Conservation (phyloP, 2,797 vertebrate species). For the Enteromius afrohamiltoni region DNA sequence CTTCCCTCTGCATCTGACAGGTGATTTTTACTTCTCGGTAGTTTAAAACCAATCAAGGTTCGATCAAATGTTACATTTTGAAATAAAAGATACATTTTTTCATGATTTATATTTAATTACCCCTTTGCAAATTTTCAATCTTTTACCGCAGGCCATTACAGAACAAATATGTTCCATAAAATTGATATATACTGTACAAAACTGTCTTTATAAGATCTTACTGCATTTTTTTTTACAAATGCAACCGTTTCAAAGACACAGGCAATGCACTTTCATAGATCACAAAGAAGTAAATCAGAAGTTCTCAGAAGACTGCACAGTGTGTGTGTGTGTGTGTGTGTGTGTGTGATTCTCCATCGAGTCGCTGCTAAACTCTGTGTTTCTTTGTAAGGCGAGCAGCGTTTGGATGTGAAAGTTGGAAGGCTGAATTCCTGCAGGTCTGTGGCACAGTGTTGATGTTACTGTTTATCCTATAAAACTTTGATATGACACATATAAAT, state of each 20-base stretch:
- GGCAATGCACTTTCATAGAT: neutral
- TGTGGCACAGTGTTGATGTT: slow-evolving; percentile 65
- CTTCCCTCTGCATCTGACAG: neutral
- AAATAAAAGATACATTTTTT: neutral
- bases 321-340: neutral
- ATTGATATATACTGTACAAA: neutral
- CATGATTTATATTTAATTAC: neutral
- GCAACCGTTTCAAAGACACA: neutral
- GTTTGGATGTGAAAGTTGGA: slow-evolving; percentile 25
- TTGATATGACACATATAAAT: slow-evolving; percentile 77
- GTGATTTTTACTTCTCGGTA: neutral
- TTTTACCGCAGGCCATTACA: neutral
- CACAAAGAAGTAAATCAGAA: neutral
- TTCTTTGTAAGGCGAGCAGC: neutral
- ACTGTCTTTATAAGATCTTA: neutral
- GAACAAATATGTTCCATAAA: neutral
- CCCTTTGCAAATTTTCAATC: neutral
- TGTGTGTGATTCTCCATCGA: neutral
- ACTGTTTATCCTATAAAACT: slow-evolving; percentile 79
- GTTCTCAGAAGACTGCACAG: neutral
- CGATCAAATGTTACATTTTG: neutral
- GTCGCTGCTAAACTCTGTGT: slow-evolving; percentile 1
- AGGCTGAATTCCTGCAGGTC: slow-evolving; percentile 21
- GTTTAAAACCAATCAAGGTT: neutral
- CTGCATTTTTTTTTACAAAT: neutral